phyloP scores from a whole-genome alignment of 2,888 invertebrate species.

The Craniophora ligustri region DNA sequence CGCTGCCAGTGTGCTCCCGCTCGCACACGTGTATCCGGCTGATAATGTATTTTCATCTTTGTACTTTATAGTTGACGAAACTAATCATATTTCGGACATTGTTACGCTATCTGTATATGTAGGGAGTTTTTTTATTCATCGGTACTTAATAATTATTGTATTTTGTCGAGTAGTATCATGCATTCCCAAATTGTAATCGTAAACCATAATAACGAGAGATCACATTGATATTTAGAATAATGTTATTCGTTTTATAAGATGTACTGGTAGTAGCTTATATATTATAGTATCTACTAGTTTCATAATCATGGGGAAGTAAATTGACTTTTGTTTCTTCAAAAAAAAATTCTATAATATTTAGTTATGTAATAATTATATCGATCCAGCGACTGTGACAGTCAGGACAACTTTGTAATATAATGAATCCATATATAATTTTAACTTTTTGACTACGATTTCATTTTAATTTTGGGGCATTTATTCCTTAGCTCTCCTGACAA shows the following conservation, averaged over 20 bases:
- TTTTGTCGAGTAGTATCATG: conserved; percentile 85
- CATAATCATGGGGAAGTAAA: conserved; percentile 76
- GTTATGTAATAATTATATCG: conserved; percentile 71
- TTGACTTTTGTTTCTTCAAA: conserved; percentile 70
- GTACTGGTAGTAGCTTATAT: conserved; percentile 80
- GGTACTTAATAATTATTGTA: conserved; percentile 86
- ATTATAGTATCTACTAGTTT: conserved; percentile 77
- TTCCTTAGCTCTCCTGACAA: conserved; percentile 81
- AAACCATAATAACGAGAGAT: conserved; percentile 79
- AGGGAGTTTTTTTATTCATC: conserved; percentile 81
- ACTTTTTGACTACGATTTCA: conserved; percentile 78
- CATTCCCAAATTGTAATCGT: conserved; percentile 87
- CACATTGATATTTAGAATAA: conserved; percentile 84
- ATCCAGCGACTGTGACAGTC: conserved; percentile 76
- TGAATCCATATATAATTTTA: conserved; percentile 74
- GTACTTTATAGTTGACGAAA: conserved; percentile 71
- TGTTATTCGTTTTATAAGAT: conserved; percentile 85
- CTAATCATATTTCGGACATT: conserved; percentile 68
- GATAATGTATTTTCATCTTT: conserved; percentile 73
- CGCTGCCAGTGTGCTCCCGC: conserved; percentile 59
- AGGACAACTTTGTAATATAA: conserved; percentile 76
- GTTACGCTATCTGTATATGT: conserved; percentile 79
- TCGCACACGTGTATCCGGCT: conserved; percentile 58
- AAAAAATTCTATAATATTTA: conserved; percentile 65
- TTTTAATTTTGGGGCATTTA: conserved; percentile 81